These are phyloP conservation scores for Oxygymnocypris stewartii DNA, from an alignment of 2,113 vertebrate genomes.

Conservation along the genomic window DNA sequence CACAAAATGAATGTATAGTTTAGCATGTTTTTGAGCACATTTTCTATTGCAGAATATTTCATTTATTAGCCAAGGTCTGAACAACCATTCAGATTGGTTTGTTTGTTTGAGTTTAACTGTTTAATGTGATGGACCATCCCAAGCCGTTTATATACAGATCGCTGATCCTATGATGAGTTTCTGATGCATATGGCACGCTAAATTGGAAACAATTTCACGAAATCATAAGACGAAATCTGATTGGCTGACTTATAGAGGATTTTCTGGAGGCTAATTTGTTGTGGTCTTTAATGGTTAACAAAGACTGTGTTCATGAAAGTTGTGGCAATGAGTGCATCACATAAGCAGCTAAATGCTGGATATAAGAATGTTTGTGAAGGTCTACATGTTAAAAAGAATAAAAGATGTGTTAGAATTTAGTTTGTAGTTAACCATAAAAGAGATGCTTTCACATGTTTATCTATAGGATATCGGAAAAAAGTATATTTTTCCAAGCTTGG, in stretches of 20 bases:
- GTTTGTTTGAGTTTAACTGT: not conserved
- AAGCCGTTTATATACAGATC: not conserved
- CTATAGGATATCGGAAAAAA: not conserved
- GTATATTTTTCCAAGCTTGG: not conserved
- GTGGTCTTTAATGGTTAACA: not conserved
- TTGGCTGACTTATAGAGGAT: not conserved
- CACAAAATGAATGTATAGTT: conserved; percentile 40
- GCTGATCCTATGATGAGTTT: not conserved
- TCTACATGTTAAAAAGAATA: not conserved
- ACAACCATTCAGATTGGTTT: not conserved
- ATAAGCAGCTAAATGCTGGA: not conserved
- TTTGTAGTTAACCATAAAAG: not conserved
- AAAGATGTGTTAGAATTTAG: not conserved
- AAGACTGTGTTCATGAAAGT: not conserved
- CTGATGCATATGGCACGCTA: not conserved
- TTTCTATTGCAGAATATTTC: not conserved
- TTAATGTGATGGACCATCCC: not conserved
- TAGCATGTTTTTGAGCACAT: not conserved
- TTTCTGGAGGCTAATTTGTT: not conserved
- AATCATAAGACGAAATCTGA: not conserved
- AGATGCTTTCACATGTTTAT: not conserved
- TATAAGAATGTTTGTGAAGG: not conserved
- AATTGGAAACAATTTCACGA: not conserved
- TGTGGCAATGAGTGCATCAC: not conserved
- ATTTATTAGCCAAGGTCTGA: not conserved